A percentile compares a stretch with the other conserved stretches of the same genome.
These are phyloP conservation scores for Ditula angustiorana DNA, from an alignment of 2,888 invertebrate species.

Conservation along the genomic window DNA sequence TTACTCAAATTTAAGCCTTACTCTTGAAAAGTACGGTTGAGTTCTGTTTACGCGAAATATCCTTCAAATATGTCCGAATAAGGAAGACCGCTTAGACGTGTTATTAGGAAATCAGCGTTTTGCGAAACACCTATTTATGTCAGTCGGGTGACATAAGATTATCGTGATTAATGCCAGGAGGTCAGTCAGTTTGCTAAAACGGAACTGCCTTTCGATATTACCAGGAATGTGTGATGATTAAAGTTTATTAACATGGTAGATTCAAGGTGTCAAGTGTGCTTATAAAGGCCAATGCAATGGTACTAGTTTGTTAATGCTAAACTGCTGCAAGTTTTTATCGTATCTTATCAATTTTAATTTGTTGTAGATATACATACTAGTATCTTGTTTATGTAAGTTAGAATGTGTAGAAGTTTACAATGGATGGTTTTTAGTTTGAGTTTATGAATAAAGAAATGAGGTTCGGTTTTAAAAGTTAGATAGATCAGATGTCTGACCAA, in stretches of 20 bases:
- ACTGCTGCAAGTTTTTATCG: background rate
- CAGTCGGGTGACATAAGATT: constrained; percentile 31
- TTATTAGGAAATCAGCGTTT: constrained; percentile 30
- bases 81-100: constrained; percentile 22
- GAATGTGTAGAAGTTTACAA: too few relatives aligned
- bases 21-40: background rate
- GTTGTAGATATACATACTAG: too few relatives aligned
- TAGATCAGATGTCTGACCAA: too few relatives aligned
- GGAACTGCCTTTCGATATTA: constrained; percentile 14
- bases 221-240: background rate
- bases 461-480: too few relatives aligned
- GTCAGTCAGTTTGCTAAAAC: constrained; percentile 24
- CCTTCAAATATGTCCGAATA: constrained; percentile 10
- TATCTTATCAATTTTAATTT: too few relatives aligned
- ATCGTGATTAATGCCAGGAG: constrained; percentile 31
- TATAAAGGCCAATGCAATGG: background rate
- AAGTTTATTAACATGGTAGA: background rate
- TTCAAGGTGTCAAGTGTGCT: background rate
- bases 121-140: constrained; percentile 35
- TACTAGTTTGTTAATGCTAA: background rate
- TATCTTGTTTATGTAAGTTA: too few relatives aligned
- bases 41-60: background rate
- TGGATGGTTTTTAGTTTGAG: too few relatives aligned
- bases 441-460: too few relatives aligned
- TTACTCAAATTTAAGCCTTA: background rate